Conservation (phyloP, 1,140 invertebrate species). For the Ladona fulva region DNA sequence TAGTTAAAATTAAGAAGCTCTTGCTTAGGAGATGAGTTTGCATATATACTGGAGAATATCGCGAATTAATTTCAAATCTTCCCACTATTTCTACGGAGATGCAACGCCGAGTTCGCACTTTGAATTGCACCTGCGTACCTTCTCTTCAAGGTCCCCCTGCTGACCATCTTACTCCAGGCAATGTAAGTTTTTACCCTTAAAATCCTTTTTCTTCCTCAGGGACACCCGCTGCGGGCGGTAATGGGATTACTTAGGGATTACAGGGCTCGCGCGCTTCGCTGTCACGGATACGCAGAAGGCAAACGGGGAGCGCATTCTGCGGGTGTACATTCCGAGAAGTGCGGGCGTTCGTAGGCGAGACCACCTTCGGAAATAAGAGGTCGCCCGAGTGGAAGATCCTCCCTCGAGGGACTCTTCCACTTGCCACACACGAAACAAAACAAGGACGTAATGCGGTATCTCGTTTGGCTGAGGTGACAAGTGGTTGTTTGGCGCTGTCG, state of each 20-base stretch:
- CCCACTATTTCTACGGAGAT: no score
- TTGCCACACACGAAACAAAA: background rate
- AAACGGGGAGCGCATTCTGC: background rate
- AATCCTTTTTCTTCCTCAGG: background rate
- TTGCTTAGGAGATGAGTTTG: no score
- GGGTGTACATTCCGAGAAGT: no score
- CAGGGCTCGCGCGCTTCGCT: background rate
- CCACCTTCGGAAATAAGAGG: background rate
- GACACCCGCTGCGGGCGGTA: background rate
- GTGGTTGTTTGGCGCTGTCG: background rate
- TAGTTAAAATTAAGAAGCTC: no score
- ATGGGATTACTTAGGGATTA: background rate
- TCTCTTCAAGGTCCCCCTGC: no score
- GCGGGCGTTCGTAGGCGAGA: background rate
- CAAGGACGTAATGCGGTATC: background rate
- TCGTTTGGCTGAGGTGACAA: background rate
- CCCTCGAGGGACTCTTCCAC: background rate
- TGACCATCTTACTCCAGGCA: no score
- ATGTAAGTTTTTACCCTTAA: background rate
- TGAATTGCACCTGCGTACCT: no score
- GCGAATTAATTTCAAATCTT: no score
- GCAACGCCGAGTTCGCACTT: no score
- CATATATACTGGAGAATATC: no score
- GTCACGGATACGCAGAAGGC: background rate
- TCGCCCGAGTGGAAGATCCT: background rate